Evolutionary conservation across 2,797 vertebrate genomes (phyloP).

Genomic region (Dromococcyx pavoninus): DNA sequence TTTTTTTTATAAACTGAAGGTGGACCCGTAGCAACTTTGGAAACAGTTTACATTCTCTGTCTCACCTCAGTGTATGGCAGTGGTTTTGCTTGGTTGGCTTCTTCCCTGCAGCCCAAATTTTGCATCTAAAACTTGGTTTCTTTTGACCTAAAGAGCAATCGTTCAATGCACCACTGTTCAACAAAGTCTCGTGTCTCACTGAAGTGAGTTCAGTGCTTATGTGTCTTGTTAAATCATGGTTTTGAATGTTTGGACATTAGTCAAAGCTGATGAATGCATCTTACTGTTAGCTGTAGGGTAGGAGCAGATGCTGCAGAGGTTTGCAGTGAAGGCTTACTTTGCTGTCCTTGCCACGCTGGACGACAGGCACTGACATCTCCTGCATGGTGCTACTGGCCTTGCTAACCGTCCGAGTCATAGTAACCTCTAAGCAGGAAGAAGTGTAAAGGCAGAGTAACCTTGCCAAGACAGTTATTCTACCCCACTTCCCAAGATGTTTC

Average conservation of each 20-base stretch:
- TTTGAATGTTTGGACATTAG: neutral
- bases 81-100: neutral
- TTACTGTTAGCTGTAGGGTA: neutral
- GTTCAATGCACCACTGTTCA: neutral
- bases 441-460: neutral
- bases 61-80: neutral
- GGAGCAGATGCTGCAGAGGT: neutral
- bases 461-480: neutral
- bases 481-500: neutral
- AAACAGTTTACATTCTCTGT: neutral
- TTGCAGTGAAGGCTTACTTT: neutral
- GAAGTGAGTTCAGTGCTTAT: neutral
- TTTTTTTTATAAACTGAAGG: neutral
- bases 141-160: neutral
- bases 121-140: neutral
- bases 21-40: neutral
- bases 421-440: neutral
- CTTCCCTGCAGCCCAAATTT: neutral
- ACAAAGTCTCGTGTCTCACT: rapidly evolving
- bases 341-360: too few relatives aligned
- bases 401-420: neutral
- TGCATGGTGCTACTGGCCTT: neutral
- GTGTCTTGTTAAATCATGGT: neutral
- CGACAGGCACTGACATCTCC: neutral
- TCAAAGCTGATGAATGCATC: neutral